phyloP scores from a whole-genome alignment of 1,140 invertebrate genomes.

The Cydia amplana region DNA sequence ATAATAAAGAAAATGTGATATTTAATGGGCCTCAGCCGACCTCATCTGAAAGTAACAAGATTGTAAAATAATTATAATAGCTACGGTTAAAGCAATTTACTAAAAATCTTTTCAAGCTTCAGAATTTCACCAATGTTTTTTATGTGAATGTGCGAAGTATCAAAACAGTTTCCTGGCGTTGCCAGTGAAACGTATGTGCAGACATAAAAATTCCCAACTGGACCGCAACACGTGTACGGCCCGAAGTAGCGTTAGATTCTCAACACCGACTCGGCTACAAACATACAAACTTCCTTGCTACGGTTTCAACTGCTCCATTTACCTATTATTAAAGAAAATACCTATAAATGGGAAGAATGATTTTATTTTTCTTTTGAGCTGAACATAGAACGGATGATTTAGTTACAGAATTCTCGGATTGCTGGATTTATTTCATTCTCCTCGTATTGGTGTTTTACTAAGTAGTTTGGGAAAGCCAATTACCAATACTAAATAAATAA shows the following conservation, averaged over 20 bases:
- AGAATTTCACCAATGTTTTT: neutral
- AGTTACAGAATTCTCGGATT: neutral
- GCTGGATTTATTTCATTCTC: neutral
- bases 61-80: too few relatives aligned
- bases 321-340: constrained; percentile 1
- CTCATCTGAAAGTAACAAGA: too few relatives aligned
- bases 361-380: neutral
- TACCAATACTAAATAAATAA: neutral
- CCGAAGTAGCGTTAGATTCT: constrained; percentile 22
- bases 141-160: neutral
- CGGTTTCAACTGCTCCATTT: neutral
- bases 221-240: constrained; percentile 13
- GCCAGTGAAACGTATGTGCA: constrained; percentile 4
- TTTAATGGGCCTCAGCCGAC: too few relatives aligned
- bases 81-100: too few relatives aligned
- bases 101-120: too few relatives aligned
- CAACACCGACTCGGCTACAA: neutral
- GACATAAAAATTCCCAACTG: constrained; percentile 30
- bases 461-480: neutral
- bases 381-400: neutral
- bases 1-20: too few relatives aligned
- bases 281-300: neutral
- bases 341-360: neutral
- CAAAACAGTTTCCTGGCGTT: neutral
- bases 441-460: neutral